Conservation (phyloP, 2,113 vertebrate genomes). For the Zeus faber region DNA sequence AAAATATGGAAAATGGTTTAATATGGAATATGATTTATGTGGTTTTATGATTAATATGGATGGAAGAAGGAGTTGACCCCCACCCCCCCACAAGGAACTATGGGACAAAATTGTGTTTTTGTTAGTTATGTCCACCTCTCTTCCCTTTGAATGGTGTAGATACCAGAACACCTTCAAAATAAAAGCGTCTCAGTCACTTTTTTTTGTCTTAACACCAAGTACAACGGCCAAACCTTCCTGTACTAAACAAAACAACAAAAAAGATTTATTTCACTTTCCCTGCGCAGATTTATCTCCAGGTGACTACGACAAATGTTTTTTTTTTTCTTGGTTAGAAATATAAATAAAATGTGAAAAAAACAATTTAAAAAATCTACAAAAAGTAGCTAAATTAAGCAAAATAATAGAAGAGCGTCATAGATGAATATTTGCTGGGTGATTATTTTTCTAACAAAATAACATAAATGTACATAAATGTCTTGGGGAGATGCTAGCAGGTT, state of each 20-base stretch:
- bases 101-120: no score
- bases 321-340: conserved; percentile 28
- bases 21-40: neutral
- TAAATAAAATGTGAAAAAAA: conserved; percentile 16
- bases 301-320: conserved; percentile 40
- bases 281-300: conserved; percentile 17
- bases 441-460: conserved; percentile 63
- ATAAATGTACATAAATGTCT: conserved; percentile 63
- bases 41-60: no score
- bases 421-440: conserved; percentile 54
- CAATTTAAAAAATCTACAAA: conserved; percentile 24
- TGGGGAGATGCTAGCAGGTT: conserved; percentile 50
- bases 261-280: no score
- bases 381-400: conserved; percentile 41
- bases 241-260: neutral
- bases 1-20: neutral
- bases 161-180: neutral
- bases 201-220: neutral
- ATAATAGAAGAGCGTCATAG: conserved; percentile 43
- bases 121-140: neutral
- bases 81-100: no score
- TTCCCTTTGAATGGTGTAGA: neutral
- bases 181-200: neutral
- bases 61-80: no score
- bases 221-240: conserved; percentile 13